phyloP scores from a whole-genome alignment of 2,797 vertebrate genomes.

The Pitangus sulphuratus region DNA sequence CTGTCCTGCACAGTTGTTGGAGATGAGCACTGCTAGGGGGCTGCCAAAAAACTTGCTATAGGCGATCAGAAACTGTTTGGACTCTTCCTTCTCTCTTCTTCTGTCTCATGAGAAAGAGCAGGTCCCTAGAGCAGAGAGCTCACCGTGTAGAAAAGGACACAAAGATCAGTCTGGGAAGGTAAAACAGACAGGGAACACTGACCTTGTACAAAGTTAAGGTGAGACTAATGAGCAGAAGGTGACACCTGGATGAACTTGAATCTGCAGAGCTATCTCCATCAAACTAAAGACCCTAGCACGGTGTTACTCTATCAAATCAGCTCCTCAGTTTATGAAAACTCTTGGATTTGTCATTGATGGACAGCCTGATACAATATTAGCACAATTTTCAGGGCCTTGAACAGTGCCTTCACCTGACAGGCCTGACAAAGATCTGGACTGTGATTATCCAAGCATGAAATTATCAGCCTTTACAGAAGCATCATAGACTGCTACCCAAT shows the following conservation, averaged over 20 bases:
- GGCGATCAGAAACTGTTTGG: not conserved
- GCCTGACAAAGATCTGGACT: not conserved
- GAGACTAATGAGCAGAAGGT: not conserved
- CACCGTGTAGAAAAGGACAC: not conserved
- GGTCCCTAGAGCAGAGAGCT: not conserved
- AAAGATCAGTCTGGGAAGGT: not conserved
- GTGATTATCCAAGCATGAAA: not conserved
- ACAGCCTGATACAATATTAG: not conserved
- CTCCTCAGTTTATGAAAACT: not conserved
- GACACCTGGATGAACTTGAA: not conserved
- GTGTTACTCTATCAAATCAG: not conserved
- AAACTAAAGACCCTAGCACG: rapidly evolving
- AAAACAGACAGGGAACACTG: not conserved
- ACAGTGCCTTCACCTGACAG: not conserved
- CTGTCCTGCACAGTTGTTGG: not conserved
- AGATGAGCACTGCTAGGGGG: not conserved
- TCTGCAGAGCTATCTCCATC: not conserved
- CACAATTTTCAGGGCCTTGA: not conserved
- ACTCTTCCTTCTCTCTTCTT: not conserved
- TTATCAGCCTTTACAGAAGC: not conserved
- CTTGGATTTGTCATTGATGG: not conserved
- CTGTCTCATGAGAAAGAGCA: not conserved
- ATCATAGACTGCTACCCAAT: not conserved
- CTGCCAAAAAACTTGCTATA: not conserved
- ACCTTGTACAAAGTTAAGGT: not conserved